These are phyloP conservation scores for Rhineura floridana DNA, from an alignment of 2,113 vertebrate genomes.

Conservation along the genomic window DNA sequence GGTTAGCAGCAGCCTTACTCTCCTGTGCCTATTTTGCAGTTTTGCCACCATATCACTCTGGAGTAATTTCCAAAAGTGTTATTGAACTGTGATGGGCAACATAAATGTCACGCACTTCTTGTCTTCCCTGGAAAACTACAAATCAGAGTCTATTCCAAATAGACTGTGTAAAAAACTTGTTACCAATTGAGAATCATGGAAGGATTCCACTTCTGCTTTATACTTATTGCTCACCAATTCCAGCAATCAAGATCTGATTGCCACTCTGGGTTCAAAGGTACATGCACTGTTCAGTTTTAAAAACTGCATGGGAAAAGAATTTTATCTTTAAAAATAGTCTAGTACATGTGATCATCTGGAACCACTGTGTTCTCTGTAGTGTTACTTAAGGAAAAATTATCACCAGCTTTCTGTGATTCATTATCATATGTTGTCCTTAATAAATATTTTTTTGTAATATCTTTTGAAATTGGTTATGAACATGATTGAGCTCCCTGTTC, in stretches of 20 bases:
- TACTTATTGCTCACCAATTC: neutral
- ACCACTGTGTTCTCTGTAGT: neutral
- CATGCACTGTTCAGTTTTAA: neutral
- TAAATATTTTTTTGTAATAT: too few species aligned
- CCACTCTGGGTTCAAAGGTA: neutral
- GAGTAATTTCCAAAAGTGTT: neutral
- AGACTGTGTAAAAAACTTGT: neutral
- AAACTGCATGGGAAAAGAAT: neutral
- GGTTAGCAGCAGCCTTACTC: neutral
- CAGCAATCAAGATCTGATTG: neutral
- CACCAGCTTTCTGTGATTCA: neutral
- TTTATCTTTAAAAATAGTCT: neutral
- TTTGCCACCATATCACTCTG: neutral
- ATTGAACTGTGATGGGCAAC: neutral
- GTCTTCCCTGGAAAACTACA: neutral
- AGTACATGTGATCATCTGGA: neutral
- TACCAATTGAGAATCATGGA: neutral
- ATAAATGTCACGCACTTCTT: neutral
- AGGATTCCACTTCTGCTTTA: neutral
- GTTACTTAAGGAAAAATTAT: neutral
- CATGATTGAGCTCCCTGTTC: neutral
- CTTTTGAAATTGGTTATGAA: neutral
- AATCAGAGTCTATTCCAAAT: neutral
- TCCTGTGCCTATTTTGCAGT: neutral
- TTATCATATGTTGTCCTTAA: neutral